These are phyloP conservation scores for Ceyx melanurus DNA, from an alignment of 2,113 vertebrate genomes.

Conservation along the genomic window DNA sequence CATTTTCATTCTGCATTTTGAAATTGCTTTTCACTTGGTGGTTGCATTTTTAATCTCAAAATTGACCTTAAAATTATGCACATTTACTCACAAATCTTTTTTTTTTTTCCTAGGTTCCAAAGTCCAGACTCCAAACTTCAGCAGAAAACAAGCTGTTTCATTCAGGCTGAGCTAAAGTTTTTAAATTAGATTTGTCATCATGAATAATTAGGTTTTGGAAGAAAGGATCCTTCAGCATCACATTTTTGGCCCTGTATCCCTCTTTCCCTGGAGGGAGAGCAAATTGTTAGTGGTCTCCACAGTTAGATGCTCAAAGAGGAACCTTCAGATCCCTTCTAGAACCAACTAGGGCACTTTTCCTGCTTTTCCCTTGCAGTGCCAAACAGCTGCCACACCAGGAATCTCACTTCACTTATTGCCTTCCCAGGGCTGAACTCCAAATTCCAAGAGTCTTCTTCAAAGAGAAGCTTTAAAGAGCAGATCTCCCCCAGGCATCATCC, in stretches of 20 bases:
- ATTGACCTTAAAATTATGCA: background rate
- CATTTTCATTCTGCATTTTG: background rate
- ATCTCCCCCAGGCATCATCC: background rate
- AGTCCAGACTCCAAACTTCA: background rate
- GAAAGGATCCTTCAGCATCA: background rate
- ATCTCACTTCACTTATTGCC: background rate
- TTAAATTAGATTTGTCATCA: background rate
- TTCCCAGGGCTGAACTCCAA: background rate
- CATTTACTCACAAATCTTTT: background rate
- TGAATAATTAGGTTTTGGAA: background rate
- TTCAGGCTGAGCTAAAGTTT: background rate
- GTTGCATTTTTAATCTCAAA: background rate
- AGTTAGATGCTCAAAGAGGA: background rate
- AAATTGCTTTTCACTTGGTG: background rate
- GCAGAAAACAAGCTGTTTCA: background rate
- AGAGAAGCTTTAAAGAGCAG: background rate
- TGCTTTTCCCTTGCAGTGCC: background rate
- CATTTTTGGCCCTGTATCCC: background rate
- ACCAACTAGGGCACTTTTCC: background rate
- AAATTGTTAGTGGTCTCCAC: background rate
- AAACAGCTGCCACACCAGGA: background rate
- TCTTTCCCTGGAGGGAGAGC: background rate
- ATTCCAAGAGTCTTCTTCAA: background rate
- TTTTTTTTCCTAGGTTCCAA: background rate
- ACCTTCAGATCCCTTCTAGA: background rate